Base-by-base conservation (phyloP, 1,140 invertebrate species). In the Musca vetustissima region DNA sequence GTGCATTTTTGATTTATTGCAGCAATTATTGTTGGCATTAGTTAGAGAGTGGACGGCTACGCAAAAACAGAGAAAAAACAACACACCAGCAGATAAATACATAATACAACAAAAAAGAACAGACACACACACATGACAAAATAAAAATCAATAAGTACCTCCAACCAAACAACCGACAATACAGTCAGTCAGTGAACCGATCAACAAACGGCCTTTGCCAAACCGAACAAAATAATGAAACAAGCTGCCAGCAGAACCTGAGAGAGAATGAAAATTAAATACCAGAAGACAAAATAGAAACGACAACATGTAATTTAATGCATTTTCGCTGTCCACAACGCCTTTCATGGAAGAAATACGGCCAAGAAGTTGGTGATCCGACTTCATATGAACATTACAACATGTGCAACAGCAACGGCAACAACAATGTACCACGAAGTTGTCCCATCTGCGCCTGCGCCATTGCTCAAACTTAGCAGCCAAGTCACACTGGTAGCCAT, bases 301-400 rank as follows among this genome's bases (percentile, higher is more conserved):
- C 64, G 64, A 66, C 43, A 52, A 66, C 21, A 25, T 52, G 64
- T 22, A 52, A 66, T 66, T 66, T 66, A 66, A 66, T 66, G 64
- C 64, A 66, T 50, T 66, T 49, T 52, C 32, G 64, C 21, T 50
- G 57, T 61, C 57, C 36, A 36, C 57, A 36, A 61, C 57, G 57
- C 57, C 57, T 61, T 61, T 59, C 36, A 43, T 43, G 36, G 36
- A 43, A 43, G 36, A 43, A 43, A 43, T 43, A 43, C 36, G 36
- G 36, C 36, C 36, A 43, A 43, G 36, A 43, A 43, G 36, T 43
- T 13, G 36, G 6, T 13, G 36, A 43, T 43, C 11, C 13, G 13
- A 43, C 36, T 43, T 43, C 6, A 13, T n/a, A n/a, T n/a, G n/a
- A n/a, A n/a, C n/a, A n/a, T n/a, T n/a, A n/a, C n/a, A 28, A 4